phyloP scores from a whole-genome alignment of 2,888 invertebrate species.

The Drosophila neonasuta region DNA sequence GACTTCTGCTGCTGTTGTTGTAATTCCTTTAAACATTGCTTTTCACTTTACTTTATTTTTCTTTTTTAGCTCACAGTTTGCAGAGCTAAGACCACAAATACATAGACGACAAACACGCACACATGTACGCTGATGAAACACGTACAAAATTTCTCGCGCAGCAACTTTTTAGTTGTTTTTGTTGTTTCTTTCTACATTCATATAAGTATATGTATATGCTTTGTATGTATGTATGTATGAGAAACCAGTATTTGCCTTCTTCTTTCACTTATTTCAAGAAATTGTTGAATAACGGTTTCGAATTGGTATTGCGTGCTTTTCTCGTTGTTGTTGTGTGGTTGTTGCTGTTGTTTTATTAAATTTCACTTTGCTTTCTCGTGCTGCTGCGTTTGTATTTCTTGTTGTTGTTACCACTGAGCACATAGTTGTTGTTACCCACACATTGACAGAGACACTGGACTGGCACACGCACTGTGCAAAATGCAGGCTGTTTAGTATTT shows the following conservation, averaged over 20 bases:
- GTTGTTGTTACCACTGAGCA: constrained; percentile 40
- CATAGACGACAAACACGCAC: constrained; percentile 30
- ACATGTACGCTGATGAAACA: constrained; percentile 43
- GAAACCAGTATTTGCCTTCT: constrained; percentile 73
- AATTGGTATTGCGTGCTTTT: constrained; percentile 58
- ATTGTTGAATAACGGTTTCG: constrained; percentile 73
- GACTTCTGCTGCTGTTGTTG: constrained; percentile 21
- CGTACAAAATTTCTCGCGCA: constrained; percentile 65
- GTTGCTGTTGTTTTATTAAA: constrained; percentile 59
- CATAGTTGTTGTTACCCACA: constrained; percentile 54
- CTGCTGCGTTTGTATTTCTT: constrained; percentile 46
- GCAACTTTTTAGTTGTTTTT: constrained; percentile 68
- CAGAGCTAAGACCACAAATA: constrained; percentile 28
- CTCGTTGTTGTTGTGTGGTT: constrained; percentile 38
- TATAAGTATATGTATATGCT: constrained; percentile 23
- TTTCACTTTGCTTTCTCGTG: constrained; percentile 74
- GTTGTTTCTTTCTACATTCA: constrained; percentile 49
- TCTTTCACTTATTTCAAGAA: constrained; percentile 73
- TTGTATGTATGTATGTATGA: constrained; percentile 27
- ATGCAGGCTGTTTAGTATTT: constrained; percentile 29
- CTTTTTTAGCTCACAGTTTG: constrained; percentile 41
- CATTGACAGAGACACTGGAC: constrained; percentile 5
- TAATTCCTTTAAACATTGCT: constrained; percentile 64
- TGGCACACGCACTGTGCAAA: constrained; percentile 29
- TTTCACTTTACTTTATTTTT: constrained; percentile 59